Base-by-base conservation (phyloP, 2,113 vertebrate genomes). In the Anarrhichthys ocellatus region DNA sequence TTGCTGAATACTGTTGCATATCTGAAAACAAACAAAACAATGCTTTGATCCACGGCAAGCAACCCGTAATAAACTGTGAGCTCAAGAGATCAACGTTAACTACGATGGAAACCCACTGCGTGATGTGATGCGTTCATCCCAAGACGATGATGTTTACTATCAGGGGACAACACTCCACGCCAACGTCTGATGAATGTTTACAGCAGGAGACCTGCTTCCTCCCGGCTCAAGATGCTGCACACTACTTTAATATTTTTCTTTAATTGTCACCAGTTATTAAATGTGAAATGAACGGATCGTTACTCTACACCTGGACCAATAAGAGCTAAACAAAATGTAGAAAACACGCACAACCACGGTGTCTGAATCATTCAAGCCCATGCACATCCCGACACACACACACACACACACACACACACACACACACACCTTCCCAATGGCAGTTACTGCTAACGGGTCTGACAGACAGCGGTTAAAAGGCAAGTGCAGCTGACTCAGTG, bases 381-480 rank as follows among this genome's bases (percentile, higher is more conserved):
- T 6, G 58, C 24, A 46, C 38, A 58, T n/a, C 17, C 44, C 32
- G 40, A 46, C 46, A 44, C 20, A 58, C 54, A 17, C 54, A 11
- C 68, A 24, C 17, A 50, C 62, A 50, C 40, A n/a, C 50, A 44
- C 66, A 38, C 32, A 36, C 27, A 44, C 54, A 69, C 34, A 63
- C 44, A 38, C 44, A 72, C 50, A 54, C 64, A 22, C 27, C 1
- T 27, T 27, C 27, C 27, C 27, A 52, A 2, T 32, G n/a, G 32
- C 67, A 83, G 72, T 70, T 69, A 76, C 73, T 86, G 81, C 76
- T 63, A 69, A 78, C 54, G 6, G 66, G 61, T 80, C 48, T 48
- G 18, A 72, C 62, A 70, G 40, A 72, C 69, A 76, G 56, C 24
- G 46, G 50, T 65, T 36, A 59, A 64, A 88, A 80, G 78, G 24